Evolutionary conservation across 2,113 vertebrate species (phyloP).

Genomic region (Tonatia bakeri): DNA sequence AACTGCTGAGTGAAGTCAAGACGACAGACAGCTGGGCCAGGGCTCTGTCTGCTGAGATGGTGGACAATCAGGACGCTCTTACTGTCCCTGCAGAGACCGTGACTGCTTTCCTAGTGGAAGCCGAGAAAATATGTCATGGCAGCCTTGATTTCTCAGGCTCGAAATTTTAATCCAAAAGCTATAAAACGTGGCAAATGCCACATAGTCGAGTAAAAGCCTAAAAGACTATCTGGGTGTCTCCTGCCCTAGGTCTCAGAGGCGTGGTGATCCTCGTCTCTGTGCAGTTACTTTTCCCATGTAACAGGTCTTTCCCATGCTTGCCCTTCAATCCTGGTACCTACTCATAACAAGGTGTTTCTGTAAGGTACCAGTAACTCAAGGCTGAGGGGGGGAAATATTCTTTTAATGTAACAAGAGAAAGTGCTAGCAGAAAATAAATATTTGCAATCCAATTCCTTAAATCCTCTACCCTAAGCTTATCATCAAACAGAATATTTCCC

Average conservation of each 20-base stretch:
- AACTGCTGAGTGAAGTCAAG: not conserved
- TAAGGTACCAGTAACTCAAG: not conserved
- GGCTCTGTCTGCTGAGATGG: not conserved
- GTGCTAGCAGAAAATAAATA: conserved; percentile 17
- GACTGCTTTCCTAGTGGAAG: not conserved
- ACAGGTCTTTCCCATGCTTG: not conserved
- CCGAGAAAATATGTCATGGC: not conserved
- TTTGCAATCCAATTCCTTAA: not conserved
- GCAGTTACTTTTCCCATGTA: not conserved
- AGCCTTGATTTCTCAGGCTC: not conserved
- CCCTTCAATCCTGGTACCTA: not conserved
- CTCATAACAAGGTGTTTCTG: not conserved
- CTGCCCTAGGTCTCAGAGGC: not conserved
- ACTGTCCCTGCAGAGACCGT: not conserved
- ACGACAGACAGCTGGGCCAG: not conserved
- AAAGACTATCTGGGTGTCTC: not conserved
- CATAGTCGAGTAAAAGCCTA: not conserved
- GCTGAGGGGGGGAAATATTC: not conserved
- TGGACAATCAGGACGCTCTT: not conserved
- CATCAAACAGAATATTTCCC: not conserved
- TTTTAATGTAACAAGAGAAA: not conserved
- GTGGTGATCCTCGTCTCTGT: not conserved
- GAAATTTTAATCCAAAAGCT: not conserved
- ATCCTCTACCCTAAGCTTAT: not conserved
- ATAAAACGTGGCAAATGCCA: not conserved